Conservation (phyloP, 92 coral and sea anemone species). For the Palythoa heliodiscus region DNA sequence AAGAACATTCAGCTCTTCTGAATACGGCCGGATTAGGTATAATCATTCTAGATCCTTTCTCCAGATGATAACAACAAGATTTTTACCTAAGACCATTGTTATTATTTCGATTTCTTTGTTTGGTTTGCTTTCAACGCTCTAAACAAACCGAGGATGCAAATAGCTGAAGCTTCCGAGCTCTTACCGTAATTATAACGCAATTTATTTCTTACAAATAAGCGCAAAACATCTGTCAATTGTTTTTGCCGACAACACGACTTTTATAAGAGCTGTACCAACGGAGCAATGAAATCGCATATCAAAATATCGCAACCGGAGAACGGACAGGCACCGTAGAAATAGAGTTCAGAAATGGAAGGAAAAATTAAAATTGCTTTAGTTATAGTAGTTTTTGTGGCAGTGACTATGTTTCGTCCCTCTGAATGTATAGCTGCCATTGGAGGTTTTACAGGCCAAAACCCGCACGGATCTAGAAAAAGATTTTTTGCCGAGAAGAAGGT, state of each 20-base stretch:
- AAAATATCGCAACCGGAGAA: neutral
- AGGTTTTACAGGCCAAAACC: conserved; percentile 11
- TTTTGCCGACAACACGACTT: conserved; percentile 13
- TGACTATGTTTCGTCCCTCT: neutral
- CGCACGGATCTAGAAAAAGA: conserved; percentile 16
- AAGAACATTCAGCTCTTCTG: neutral
- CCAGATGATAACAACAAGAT: neutral
- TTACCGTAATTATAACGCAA: conserved; percentile 35
- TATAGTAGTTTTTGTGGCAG: neutral
- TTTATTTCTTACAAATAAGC: conserved; percentile 1
- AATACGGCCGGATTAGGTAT: neutral
- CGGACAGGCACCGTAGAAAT: neutral
- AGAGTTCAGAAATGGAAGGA: conserved; percentile 9
- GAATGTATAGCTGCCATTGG: neutral
- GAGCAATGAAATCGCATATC: neutral
- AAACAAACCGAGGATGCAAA: conserved; percentile 15
- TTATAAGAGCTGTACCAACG: conserved; percentile 6
- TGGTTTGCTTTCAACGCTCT: conserved; percentile 33
- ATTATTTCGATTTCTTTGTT: conserved; percentile 25
- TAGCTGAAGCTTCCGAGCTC: conserved; percentile 27
- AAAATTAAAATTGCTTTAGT: neutral
- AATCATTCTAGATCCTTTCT: neutral
- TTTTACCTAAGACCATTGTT: conserved; percentile 4
- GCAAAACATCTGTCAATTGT: conserved; percentile 9
- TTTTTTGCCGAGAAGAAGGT: conserved; percentile 27